These are phyloP conservation scores for Condylura cristata DNA, from an alignment of 2,113 vertebrate species.

Conservation along the genomic window DNA sequence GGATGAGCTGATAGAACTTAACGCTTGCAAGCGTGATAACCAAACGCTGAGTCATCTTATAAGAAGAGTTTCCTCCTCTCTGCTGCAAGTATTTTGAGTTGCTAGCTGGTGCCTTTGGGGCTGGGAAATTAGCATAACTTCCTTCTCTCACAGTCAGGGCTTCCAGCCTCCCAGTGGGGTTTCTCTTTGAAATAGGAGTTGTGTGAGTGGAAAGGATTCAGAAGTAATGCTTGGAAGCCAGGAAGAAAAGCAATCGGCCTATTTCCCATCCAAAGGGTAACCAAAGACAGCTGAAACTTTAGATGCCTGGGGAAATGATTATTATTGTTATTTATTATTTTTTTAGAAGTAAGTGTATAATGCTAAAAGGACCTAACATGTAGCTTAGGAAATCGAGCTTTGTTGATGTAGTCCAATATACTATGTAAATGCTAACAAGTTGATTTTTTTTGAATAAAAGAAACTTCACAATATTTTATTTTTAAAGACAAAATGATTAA, in stretches of 20 bases:
- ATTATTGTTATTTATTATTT: constrained; percentile 61
- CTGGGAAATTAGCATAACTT: constrained; percentile 62
- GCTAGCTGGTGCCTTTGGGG: neutral
- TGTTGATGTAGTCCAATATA: neutral
- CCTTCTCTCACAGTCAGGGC: constrained; percentile 63
- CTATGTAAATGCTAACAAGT: constrained; percentile 20
- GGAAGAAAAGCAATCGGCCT: constrained; percentile 63
- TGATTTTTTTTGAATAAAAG: neutral
- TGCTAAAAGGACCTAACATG: constrained; percentile 17
- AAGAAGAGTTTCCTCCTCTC: neutral
- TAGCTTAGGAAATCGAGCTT: neutral
- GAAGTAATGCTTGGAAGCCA: constrained; percentile 41
- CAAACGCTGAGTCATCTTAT: neutral
- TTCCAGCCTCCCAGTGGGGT: constrained; percentile 52
- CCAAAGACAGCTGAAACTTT: constrained; percentile 75
- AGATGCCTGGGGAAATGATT: constrained; percentile 62
- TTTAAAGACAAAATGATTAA: constrained; percentile 33
- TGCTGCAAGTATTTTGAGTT: constrained; percentile 34
- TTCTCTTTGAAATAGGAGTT: constrained; percentile 79
- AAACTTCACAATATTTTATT: neutral
- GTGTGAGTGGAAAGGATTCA: constrained; percentile 62
- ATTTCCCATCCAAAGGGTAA: constrained; percentile 67
- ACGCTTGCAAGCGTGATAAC: neutral
- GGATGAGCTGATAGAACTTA: neutral
- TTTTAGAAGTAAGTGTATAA: constrained; percentile 24